phyloP scores from a whole-genome alignment of 2,888 invertebrate species.

The Pristionchus exspectatus region DNA sequence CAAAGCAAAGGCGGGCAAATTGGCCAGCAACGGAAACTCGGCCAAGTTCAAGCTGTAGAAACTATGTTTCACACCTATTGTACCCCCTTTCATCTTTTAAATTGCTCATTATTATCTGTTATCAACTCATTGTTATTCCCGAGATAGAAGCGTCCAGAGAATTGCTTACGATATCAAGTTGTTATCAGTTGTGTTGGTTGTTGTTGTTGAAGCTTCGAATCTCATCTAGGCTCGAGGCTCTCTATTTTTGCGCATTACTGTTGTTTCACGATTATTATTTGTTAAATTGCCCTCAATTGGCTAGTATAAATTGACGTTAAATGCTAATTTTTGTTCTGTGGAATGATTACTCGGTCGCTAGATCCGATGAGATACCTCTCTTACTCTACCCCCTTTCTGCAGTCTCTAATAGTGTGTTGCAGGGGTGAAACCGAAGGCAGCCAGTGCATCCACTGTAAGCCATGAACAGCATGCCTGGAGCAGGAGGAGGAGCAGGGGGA shows the following conservation, averaged over 20 bases:
- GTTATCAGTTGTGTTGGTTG: conserved; percentile 32
- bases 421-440: conserved; percentile 45
- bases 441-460: not conserved
- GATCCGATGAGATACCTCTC: conserved; percentile 7
- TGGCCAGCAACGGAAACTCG: not conserved
- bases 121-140: not conserved
- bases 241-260: conserved; percentile 15
- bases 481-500: not conserved
- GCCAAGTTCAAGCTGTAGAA: conserved; percentile 54
- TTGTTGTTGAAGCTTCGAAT: conserved; percentile 12
- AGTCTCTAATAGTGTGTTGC: not conserved
- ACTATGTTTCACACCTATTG: conserved; percentile 2
- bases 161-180: not conserved
- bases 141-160: not conserved
- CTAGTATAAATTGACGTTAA: conserved; percentile 17
- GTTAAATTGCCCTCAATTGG: not conserved
- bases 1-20: not conserved
- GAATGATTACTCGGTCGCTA: not conserved
- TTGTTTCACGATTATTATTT: not conserved
- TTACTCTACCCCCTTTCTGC: not conserved
- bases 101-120: not conserved
- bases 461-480: conserved; percentile 43
- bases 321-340: not conserved
- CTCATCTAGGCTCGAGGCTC: not conserved
- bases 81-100: not conserved